Evolutionary conservation across 2,888 invertebrate genomes (phyloP), one percentile per base, ranked within the genome.

Genomic region (Tethea ocularis): DNA sequence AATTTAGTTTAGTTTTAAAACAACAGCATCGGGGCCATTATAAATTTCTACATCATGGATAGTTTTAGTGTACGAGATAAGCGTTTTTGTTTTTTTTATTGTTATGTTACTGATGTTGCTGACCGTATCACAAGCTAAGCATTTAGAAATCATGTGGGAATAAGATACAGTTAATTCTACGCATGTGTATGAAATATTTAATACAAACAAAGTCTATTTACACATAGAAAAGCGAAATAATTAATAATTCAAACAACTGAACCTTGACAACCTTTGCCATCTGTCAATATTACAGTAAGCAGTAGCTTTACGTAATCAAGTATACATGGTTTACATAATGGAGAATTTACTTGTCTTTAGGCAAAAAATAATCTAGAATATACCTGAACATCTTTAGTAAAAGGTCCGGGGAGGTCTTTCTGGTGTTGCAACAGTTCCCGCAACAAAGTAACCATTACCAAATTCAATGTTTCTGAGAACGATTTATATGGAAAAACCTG

Each of bases 401-500:
- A 99, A 0, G 97, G 97, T 5, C 95, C 94, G 0, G 98, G 98
- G 61, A 99, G 90, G 86, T 98, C 98, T 84, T 96, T 96, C 80
- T 98, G 98, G 80, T 97, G 96, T 77, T 98, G 97, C 61, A 99
- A 88, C 57, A 99, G 89, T 84, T 99, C 99, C 63, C 98, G 94
- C 62, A 99, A 89, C 57, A 99, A 88, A 0, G 98, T 97, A 0
- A 99, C 97, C 94, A 98, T 95, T 0, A 98, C 98, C 59, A 99
- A 92, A 84, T 98, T 98, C 59, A 99, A 93, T 0, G 98, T 98
- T 88, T 99, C 99, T 62, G 98, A 98, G 82, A 99, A 98, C 0
- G 97, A 97, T 80, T 97, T 97, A 88, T 99, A 99, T 0, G 98
- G 98, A 82, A 98, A 99, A 56, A 96, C 95, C 87, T 96, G 94